Evolutionary conservation across 2,888 invertebrate genomes (phyloP).

Genomic region (Philopedon plagiatum): DNA sequence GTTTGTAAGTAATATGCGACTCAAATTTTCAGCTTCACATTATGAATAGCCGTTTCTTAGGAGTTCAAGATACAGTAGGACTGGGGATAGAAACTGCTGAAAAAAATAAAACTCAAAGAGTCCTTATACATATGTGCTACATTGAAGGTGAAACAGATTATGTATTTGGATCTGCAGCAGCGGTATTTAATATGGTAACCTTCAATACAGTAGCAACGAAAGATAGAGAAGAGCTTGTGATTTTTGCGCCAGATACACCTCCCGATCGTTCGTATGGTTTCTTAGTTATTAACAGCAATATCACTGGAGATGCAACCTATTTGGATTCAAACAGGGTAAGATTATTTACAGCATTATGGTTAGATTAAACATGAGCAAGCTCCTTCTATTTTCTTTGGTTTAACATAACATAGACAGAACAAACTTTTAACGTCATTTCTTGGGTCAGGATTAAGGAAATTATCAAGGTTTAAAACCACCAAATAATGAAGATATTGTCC

Average conservation of each 20-base stretch:
- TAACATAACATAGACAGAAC: no score
- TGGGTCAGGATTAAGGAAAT: no score
- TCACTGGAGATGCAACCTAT: conserved; percentile 32
- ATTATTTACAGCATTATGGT: no score
- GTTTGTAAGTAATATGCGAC: no score
- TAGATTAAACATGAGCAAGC: no score
- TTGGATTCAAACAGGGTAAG: conserved; percentile 21
- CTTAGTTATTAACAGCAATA: conserved; percentile 35
- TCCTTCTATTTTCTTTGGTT: no score
- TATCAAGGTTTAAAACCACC: no score
- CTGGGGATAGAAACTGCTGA: conserved; percentile 20
- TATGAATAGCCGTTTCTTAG: conserved; percentile 25
- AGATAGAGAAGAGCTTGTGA: not conserved
- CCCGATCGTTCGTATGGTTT: conserved; percentile 32
- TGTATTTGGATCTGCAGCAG: conserved; percentile 31
- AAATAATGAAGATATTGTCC: no score
- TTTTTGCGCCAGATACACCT: conserved; percentile 38
- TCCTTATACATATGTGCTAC: conserved; percentile 29
- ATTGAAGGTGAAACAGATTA: conserved; percentile 39
- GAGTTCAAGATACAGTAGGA: conserved; percentile 35
- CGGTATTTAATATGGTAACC: conserved; percentile 33
- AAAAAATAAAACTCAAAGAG: conserved; percentile 11
- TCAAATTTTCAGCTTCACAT: conserved; percentile 34
- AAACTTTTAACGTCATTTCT: no score
- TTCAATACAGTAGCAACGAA: conserved; percentile 19